Evolutionary conservation across 2,113 vertebrate genomes (phyloP), one percentile per base, ranked within the genome.

Genomic region (Alexandromys fortis): DNA sequence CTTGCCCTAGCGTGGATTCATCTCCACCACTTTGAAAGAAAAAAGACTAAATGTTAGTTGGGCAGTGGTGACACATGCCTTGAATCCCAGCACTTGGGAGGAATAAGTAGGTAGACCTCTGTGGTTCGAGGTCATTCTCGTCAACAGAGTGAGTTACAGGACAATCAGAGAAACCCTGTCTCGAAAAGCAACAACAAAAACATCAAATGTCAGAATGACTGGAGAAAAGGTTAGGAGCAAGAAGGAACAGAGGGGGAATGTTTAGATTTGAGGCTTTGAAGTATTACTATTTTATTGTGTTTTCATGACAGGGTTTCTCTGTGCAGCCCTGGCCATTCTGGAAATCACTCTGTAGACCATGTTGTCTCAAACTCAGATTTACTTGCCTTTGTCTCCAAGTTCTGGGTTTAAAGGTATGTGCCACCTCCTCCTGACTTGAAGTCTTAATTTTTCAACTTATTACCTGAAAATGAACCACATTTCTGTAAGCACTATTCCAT

Each of bases 251-350:
- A 73, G 55, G 52, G 26, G 17, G 28, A 35, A 28, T 89, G 14
- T 78, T 78, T n/a, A 24, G 65, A 94, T 89, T 96, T 92, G 67
- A 79, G 86, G 58, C 86, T 79, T 97, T 83, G 73, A 93, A 68
- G 30, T 21, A 72, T n/a, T n/a, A 35, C 35, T 19, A n/a, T 72
- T n/a, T 72, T 72, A 21, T 72, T 72, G 70, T 7, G 7, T 72
- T n/a, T 72, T 38, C 70, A 72, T n/a, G 52, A 58, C 7, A 3
- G 22, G 10, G 79, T 38, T 82, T 82, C 19, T 81, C 52, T 58
- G 35, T 38, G 78, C 26, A 61, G 12, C 52, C 35, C 33, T 81
- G 78, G 52, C 52, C 58, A 58, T 38, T 58, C 13, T 82, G 33
- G 12, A 38, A 82, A 33, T 58, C 5, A 55, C 35, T 58, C 35